Percentiles rank a stretch among this genome's conserved stretches.
These are phyloP conservation scores for Ginglymostoma cirratum DNA, from an alignment of 2,113 vertebrate genomes.

Conservation along the genomic window DNA sequence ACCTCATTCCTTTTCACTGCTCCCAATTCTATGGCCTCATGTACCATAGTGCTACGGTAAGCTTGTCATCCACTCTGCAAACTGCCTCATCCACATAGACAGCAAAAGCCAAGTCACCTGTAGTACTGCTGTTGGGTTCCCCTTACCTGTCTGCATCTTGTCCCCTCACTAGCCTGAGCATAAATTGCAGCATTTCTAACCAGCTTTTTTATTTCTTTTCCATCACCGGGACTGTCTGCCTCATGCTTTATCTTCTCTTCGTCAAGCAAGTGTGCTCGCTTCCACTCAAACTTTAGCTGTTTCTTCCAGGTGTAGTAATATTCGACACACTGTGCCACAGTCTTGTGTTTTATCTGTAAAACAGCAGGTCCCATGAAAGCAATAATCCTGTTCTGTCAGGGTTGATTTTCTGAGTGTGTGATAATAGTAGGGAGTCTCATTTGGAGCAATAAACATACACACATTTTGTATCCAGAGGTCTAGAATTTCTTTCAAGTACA, in stretches of 20 bases:
- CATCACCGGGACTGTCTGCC: background rate
- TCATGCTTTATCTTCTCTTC: slow-evolving; percentile 11
- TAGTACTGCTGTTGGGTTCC: background rate
- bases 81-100: background rate
- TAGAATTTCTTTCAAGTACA: background rate
- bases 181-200: slow-evolving; percentile 21
- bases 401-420: background rate
- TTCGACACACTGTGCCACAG: slow-evolving; percentile 62
- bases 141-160: background rate
- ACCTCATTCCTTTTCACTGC: background rate
- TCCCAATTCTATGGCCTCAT: background rate
- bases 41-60: background rate
- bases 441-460: background rate
- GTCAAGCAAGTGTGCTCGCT: slow-evolving; percentile 4
- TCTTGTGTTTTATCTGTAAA: slow-evolving; percentile 61
- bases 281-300: slow-evolving; percentile 51
- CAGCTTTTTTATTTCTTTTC: slow-evolving; percentile 29
- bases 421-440: background rate
- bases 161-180: background rate
- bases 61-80: background rate
- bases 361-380: slow-evolving; percentile 6
- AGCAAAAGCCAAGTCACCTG: background rate
- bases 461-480: background rate
- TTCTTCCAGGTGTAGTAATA: slow-evolving; percentile 70
- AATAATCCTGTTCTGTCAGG: background rate